These are phyloP conservation scores for Drosophila yakuba DNA, from an alignment of 1,140 invertebrate genomes.

Conservation along the genomic window DNA sequence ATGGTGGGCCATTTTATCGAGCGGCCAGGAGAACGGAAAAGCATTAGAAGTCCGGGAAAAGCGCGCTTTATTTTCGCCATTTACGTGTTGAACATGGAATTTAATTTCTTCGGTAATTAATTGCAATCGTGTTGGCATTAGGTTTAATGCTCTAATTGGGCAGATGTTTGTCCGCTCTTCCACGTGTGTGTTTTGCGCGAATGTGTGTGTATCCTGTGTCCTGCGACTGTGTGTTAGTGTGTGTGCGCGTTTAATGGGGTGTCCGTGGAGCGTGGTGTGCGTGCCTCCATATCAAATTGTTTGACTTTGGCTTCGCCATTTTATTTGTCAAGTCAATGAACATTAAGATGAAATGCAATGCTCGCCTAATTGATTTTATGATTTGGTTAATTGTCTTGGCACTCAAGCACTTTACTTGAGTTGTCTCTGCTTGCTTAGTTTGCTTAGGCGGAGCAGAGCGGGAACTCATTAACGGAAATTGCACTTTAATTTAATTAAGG, in stretches of 20 bases:
- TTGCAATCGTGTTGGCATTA: constrained; percentile 83
- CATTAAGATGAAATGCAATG: constrained; percentile 62
- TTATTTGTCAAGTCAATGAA: constrained; percentile 65
- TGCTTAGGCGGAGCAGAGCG: constrained; percentile 3
- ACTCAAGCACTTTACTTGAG: constrained; percentile 2
- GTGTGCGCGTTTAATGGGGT: constrained; percentile 10
- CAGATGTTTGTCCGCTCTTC: constrained; percentile 40
- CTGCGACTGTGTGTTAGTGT: background rate
- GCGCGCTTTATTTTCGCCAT: constrained; percentile 65
- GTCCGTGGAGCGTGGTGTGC: constrained; percentile 9
- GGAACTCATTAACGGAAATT: constrained; percentile 5
- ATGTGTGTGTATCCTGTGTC: background rate
- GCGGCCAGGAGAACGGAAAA: background rate
- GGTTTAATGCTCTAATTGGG: constrained; percentile 78
- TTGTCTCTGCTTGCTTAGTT: background rate
- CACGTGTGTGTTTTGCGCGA: constrained; percentile 1
- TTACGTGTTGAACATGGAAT: constrained; percentile 81
- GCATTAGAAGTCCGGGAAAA: constrained; percentile 4
- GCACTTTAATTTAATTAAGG: constrained; percentile 10
- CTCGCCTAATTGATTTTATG: constrained; percentile 73
- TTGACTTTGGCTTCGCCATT: constrained; percentile 59
- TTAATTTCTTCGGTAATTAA: constrained; percentile 83
- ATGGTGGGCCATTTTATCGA: constrained; percentile 42
- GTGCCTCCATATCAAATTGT: constrained; percentile 42
- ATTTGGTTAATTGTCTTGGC: constrained; percentile 56